A percentile compares a stretch with the other conserved stretches of the same genome.
phyloP scores from a whole-genome alignment of 2,797 vertebrate species.

The Aeoliscus strigatus region DNA sequence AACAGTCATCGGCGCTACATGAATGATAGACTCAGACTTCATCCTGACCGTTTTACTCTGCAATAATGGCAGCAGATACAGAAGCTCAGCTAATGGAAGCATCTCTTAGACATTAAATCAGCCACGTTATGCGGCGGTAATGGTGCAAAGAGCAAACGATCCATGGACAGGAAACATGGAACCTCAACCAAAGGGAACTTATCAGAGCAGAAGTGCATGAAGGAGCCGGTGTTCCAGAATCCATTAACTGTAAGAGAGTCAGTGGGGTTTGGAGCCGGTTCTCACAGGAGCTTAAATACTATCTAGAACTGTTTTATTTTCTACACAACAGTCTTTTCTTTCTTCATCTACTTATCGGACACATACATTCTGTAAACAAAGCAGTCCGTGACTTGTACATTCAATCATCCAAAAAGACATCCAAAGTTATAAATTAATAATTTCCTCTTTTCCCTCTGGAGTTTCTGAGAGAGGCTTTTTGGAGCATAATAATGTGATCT shows the following conservation, averaged over 20 bases:
- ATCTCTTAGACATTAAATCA: slow-evolving; percentile 32
- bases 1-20: no score
- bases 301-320: no score
- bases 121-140: slow-evolving; percentile 42
- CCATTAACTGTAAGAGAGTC: no score
- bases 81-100: slow-evolving; percentile 47
- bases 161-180: slow-evolving; percentile 32
- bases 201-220: slow-evolving; percentile 13
- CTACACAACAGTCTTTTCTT: no score
- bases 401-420: no score
- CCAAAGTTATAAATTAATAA: slow-evolving; percentile 69
- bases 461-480: slow-evolving; percentile 54
- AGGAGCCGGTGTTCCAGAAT: slow-evolving; percentile 33
- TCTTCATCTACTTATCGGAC: no score
- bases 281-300: no score
- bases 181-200: slow-evolving; percentile 41
- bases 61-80: slow-evolving; percentile 34
- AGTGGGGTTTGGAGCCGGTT: no score
- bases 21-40: no score
- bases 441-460: slow-evolving; percentile 29
- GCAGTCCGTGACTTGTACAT: no score
- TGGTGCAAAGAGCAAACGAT: slow-evolving; percentile 33
- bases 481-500: slow-evolving; percentile 54
- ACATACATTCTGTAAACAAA: no score
- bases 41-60: background rate